Evolutionary conservation across 2,113 vertebrate genomes (phyloP), one percentile per base, ranked within the genome.

Genomic region (Salminus brasiliensis): DNA sequence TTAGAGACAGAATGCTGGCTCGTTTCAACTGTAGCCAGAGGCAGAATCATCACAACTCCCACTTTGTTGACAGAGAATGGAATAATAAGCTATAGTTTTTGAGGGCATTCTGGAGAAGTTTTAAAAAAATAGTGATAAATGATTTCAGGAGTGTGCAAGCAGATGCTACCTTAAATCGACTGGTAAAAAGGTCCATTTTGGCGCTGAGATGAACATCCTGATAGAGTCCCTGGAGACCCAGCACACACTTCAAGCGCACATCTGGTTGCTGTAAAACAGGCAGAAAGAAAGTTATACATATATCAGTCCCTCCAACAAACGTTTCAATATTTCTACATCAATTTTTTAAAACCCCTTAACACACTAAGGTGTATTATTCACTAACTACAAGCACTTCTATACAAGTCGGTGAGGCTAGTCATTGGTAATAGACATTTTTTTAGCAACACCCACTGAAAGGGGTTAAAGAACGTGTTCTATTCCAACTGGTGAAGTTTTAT

Each of bases 161-260:
- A 71, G 18, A 39, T 3, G 6, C 23, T 78, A 98, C 96, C 95
- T 97, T 97, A 89, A 98, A 98, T 83, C 95, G 94, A 78, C 85
- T 93, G 66, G 92, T 95, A 86, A 98, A 98, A 76, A 97, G 94
- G 87, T 96, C 94, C 83, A 98, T 93, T 86, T 94, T 96, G 45
- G 93, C 88, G 88, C 90, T 89, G 32, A 95, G 89, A 11, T 90
- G 84, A 81, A 91, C 92, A 75, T 94, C 93, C 67, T 89, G 87
- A 77, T 95, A 98, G 80, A 97, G 91, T 78, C 86, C 91, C 81
- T 95, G 94, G 0, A 98, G 89, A 82, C 90, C 91, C 65, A 94
- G 87, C 80, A 97, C 91, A 85, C 95, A 95, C 85, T 95, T 97
- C 67, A 97, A 88, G 78, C 96, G 93, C 69, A 97, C 96, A 47